phyloP scores from a whole-genome alignment of 2,113 vertebrate genomes.

The Clupea harengus region DNA sequence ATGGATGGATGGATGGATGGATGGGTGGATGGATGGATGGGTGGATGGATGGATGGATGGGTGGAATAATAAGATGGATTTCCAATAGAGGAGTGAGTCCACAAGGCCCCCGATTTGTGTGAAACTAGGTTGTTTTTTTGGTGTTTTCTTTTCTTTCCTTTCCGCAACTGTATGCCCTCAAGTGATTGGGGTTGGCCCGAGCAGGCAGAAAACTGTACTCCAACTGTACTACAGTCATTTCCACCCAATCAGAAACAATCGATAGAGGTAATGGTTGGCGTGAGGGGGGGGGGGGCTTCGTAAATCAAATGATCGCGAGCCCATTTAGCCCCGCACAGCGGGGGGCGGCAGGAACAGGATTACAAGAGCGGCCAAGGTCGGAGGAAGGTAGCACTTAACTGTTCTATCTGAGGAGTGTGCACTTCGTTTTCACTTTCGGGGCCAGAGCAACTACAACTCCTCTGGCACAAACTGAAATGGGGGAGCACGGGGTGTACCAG shows the following conservation, averaged over 20 bases:
- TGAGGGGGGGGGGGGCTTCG: neutral
- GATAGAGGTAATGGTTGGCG: slow-evolving; percentile 5
- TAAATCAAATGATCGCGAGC: neutral
- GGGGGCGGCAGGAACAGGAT: neutral
- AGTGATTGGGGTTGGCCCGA: neutral
- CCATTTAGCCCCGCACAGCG: neutral
- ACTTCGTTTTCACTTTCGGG: neutral
- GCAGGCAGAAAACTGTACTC: neutral
- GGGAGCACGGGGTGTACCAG: neutral
- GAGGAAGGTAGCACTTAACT: slow-evolving; percentile 9
- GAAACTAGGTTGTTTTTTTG: neutral
- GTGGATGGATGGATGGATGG: neutral
- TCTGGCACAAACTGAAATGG: neutral
- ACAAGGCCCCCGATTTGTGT: neutral
- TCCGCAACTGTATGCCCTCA: neutral
- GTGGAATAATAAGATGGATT: neutral
- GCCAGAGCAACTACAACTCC: neutral
- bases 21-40: neutral
- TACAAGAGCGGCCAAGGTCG: neutral
- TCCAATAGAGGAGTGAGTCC: neutral
- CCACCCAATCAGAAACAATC: slow-evolving; percentile 10
- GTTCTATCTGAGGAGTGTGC: neutral
- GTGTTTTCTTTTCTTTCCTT: neutral
- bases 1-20: no score
- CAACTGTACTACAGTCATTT: slow-evolving; percentile 10